phyloP scores from a whole-genome alignment of 37 sponge, comb jelly and placozoan genomes.

The Cliona cf. orientalis region DNA sequence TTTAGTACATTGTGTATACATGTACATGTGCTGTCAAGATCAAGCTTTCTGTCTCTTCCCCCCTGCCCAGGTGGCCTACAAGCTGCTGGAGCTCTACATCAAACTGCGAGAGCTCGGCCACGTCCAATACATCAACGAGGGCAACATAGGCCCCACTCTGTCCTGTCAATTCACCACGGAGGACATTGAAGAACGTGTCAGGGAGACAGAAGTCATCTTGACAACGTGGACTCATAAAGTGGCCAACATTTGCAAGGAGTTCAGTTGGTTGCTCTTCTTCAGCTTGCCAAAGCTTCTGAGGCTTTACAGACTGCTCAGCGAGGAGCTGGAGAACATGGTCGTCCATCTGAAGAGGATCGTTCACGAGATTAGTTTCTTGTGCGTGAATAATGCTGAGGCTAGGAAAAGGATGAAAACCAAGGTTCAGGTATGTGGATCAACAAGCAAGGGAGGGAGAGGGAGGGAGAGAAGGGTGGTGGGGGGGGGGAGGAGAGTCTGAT shows the following conservation, averaged over 20 bases:
- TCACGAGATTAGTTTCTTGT: neutral
- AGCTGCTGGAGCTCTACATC: conserved; percentile 35
- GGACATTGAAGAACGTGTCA: neutral
- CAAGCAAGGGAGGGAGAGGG: no score
- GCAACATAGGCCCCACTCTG: no score
- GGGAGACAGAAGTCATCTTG: neutral
- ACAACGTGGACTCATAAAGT: neutral
- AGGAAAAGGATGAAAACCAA: neutral
- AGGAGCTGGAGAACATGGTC: neutral
- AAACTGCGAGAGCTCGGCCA: conserved; percentile 55
- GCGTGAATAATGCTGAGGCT: neutral
- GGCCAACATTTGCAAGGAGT: neutral
- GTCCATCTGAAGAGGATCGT: neutral
- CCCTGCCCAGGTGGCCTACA: conserved; percentile 29
- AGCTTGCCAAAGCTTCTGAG: neutral
- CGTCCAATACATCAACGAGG: conserved; percentile 42
- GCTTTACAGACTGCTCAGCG: neutral
- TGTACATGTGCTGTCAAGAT: no score
- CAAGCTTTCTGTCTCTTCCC: neutral
- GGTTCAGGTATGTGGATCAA: neutral
- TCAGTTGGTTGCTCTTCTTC: neutral
- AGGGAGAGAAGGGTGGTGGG: neutral
- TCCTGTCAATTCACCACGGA: neutral
- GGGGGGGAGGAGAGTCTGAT: neutral
- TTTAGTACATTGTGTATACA: no score